Evolutionary conservation across 53 echinoderm and acorn worm species (phyloP), one percentile per base, ranked within the genome.

Genomic region (Holothuria scabra): DNA sequence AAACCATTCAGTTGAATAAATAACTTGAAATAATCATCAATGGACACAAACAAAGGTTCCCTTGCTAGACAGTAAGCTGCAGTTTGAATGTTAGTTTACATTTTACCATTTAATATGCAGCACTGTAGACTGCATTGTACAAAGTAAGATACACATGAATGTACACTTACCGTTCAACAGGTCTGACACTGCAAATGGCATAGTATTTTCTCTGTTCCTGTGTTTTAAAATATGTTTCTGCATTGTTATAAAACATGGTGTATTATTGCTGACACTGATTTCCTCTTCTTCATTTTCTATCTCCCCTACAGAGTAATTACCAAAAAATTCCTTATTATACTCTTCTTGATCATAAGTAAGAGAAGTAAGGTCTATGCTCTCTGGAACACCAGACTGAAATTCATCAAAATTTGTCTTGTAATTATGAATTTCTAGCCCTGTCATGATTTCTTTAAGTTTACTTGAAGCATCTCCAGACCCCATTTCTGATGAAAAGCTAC

Each of bases 291-390:
- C 46, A 62, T 62, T 82, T 31, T 25, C 31, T 21, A 16, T 34
- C 12, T 63, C 83, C 4, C 60, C 13, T 16, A n/a, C 69, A 57
- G 80, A 38, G 3, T 59, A 44, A 25, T 87, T 82, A 31, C 87
- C 87, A 83, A 94, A 97, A 78, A 97, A 97, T 26, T 88, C 90
- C 21, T 80, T 33, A 65, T 97, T 91, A 52, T 97, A 97, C 56
- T 97, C 97, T 58, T 87, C 89, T 30, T 87, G 80, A 70, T 97
- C 97, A 31, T 97, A 97, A 16, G 89, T 89, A 65, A 97, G 46
- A 18, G 97, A 90, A 38, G 87, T 65, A 67, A 94, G 58, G 70
- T 97, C 97, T 10, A 97, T 88, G 68, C 97, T 97, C 48, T 90
- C 90, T 34, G 85, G 89, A 11, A 35, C 49, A 57, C 95, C 90